A percentile compares a stretch with the other conserved stretches of the same genome.
Evolutionary conservation across 2,113 vertebrate genomes (phyloP).

Genomic region (Dipodomys merriami): DNA sequence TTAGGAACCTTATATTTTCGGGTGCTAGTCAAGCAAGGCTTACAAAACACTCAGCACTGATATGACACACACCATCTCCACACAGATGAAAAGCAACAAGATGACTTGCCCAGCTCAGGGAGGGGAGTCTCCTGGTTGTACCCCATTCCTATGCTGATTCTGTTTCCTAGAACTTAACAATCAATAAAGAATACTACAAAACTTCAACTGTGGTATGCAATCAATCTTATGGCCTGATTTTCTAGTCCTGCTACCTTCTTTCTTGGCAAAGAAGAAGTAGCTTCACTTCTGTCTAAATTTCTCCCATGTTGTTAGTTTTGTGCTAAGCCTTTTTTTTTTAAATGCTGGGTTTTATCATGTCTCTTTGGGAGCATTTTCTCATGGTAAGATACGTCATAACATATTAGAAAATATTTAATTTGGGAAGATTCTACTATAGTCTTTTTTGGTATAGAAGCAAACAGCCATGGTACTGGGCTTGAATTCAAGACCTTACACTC

Average conservation of each 20-base stretch:
- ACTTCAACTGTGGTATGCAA: background rate
- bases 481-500: no score
- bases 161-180: slow-evolving; percentile 1
- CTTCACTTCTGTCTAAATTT: background rate
- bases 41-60: background rate
- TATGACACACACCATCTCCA: background rate
- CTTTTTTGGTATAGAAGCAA: slow-evolving; percentile 5
- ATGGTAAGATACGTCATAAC: background rate
- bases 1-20: background rate
- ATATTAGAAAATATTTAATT: slow-evolving; percentile 22
- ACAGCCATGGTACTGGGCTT: no score
- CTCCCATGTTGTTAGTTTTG: background rate
- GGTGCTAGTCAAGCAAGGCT: background rate
- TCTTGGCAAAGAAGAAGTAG: background rate
- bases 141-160: background rate
- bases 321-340: background rate
- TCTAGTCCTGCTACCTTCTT: background rate
- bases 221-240: background rate
- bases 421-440: background rate
- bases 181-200: background rate
- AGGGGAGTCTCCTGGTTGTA: background rate
- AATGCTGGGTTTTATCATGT: background rate
- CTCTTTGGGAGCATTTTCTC: slow-evolving; percentile 14
- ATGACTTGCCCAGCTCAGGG: background rate
- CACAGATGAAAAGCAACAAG: background rate